These are phyloP conservation scores for Leptopilina clavipes DNA, from an alignment of 1,140 invertebrate genomes.

Conservation along the genomic window DNA sequence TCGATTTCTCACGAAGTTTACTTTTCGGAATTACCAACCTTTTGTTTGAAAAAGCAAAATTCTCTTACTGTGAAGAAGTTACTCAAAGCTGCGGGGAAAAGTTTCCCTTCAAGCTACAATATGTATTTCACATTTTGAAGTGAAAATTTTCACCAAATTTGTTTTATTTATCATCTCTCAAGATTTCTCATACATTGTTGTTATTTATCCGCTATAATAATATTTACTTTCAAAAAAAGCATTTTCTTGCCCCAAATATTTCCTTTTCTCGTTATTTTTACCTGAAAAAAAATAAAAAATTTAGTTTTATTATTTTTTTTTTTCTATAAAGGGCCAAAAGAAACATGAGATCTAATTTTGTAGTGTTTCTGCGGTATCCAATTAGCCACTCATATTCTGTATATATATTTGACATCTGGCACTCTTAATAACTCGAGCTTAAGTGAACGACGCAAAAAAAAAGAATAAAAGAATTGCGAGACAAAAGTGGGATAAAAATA, in stretches of 20 bases:
- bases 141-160: not conserved
- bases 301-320: not conserved
- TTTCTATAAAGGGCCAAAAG: not conserved
- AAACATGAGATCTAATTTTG: slow-evolving; percentile 10
- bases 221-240: too few relatives aligned
- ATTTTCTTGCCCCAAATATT: too few relatives aligned
- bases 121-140: not conserved
- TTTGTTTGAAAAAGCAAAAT: slow-evolving; percentile 31
- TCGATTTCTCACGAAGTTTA: slow-evolving; percentile 22
- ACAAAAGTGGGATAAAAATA: slow-evolving; percentile 20
- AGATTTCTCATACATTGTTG: too few relatives aligned
- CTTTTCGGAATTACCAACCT: slow-evolving; percentile 24
- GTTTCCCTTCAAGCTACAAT: not conserved
- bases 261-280: too few relatives aligned
- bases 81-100: not conserved
- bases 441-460: slow-evolving; percentile 4
- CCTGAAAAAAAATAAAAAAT: too few relatives aligned
- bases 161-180: too few relatives aligned
- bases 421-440: slow-evolving; percentile 23
- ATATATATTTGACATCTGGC: slow-evolving; percentile 30
- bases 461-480: slow-evolving; percentile 1
- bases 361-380: slow-evolving; percentile 14
- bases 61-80: slow-evolving; percentile 14
- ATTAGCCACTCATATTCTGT: slow-evolving; percentile 28
- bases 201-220: too few relatives aligned